A percentile compares a stretch with the other conserved stretches of the same genome.
phyloP scores from a whole-genome alignment of 1,140 invertebrate species.

The Procambarus virginalis region DNA sequence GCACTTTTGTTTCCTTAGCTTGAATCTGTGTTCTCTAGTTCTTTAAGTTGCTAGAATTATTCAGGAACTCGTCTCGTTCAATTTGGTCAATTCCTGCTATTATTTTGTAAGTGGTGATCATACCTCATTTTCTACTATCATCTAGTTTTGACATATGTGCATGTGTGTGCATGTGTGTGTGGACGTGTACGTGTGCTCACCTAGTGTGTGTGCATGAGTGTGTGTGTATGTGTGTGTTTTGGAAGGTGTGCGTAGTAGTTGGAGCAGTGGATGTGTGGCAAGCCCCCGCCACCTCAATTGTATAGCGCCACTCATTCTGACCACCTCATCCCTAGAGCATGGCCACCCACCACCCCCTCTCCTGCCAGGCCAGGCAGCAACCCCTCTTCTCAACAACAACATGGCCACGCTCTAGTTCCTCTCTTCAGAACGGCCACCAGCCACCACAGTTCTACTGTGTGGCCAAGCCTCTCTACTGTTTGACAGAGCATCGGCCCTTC shows the following conservation, averaged over 20 bases:
- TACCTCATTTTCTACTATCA: no score
- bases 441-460: not conserved
- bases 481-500: not conserved
- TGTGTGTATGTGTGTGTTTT: not conserved
- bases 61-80: no score
- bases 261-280: no score
- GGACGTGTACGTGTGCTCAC: conserved; percentile 5
- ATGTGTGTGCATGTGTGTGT: conserved; percentile 7
- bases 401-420: not conserved
- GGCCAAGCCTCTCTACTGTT: not conserved
- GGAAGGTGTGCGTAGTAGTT: not conserved
- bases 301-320: no score
- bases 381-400: not conserved
- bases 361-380: not conserved
- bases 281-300: no score
- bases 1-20: no score
- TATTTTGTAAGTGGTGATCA: no score
- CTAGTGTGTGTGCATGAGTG: conserved; percentile 4
- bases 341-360: not conserved
- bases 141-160: no score
- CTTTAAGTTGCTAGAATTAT: no score
- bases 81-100: no score
- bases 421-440: not conserved
- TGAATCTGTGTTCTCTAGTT: no score
- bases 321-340: not conserved